Conservation (phyloP, 2,888 invertebrate species). For the Drosophila neonasuta region DNA sequence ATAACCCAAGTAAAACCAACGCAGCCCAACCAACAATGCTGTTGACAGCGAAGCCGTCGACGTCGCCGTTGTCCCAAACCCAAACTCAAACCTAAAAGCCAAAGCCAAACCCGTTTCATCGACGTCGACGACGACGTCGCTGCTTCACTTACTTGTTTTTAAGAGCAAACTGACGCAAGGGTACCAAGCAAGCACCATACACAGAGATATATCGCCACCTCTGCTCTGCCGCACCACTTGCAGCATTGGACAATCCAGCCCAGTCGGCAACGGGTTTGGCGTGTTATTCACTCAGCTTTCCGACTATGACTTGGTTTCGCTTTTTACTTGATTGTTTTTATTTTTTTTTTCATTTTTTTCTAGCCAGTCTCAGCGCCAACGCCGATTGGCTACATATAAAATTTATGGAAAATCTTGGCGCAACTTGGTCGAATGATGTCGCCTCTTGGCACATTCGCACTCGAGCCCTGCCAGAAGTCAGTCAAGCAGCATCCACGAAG, state of each 20-base stretch:
- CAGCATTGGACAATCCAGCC: conserved; percentile 37
- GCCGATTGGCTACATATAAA: conserved; percentile 59
- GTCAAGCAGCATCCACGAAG: conserved; percentile 45
- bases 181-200: conserved; percentile 54
- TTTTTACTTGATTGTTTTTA: conserved; percentile 9
- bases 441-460: conserved; percentile 64
- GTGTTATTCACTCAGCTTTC: conserved; percentile 54
- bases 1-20: conserved; percentile 42
- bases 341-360: conserved; percentile 25
- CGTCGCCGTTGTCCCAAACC: not conserved
- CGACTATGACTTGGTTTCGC: conserved; percentile 21
- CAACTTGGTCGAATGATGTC: conserved; percentile 58
- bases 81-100: conserved; percentile 9
- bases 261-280: conserved; percentile 67
- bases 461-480: conserved; percentile 64
- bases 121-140: conserved; percentile 13
- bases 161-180: conserved; percentile 76
- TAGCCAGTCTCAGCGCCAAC: conserved; percentile 4
- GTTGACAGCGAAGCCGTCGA: conserved; percentile 55
- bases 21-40: conserved; percentile 61
- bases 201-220: conserved; percentile 21
- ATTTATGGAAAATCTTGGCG: conserved; percentile 65
- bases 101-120: conserved; percentile 62
- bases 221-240: conserved; percentile 43
- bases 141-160: conserved; percentile 67